Evolutionary conservation across 2,888 invertebrate species (phyloP).

Genomic region (Melinaea marsaeus): DNA sequence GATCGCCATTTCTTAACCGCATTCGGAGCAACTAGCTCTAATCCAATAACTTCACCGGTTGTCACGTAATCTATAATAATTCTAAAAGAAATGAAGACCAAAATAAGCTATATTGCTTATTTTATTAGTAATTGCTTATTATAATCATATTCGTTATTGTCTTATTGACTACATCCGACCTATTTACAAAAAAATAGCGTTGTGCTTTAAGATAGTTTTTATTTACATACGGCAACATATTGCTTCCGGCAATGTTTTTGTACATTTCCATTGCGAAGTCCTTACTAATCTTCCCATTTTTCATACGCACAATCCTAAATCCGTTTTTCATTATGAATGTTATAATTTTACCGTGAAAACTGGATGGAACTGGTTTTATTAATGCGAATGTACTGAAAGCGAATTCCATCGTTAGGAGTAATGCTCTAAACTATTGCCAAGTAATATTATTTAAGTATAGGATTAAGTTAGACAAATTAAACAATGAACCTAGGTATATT

Average conservation of each 20-base stretch:
- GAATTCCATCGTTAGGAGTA: neutral
- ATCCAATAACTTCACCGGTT: conserved; percentile 83
- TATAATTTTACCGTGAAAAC: conserved; percentile 86
- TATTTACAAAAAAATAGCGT: too few species aligned
- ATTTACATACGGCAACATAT: conserved; percentile 78
- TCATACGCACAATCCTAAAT: conserved; percentile 82
- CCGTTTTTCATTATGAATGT: conserved; percentile 81
- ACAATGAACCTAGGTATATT: too few species aligned
- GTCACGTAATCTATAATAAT: conserved; percentile 82
- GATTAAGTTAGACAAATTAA: neutral
- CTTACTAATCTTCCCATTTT: conserved; percentile 83
- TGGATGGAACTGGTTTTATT: conserved; percentile 85
- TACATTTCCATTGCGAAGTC: conserved; percentile 83
- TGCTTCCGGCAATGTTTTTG: conserved; percentile 73
- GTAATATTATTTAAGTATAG: neutral
- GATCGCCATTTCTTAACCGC: conserved; percentile 81
- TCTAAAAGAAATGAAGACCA: conserved; percentile 45
- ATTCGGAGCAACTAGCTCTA: conserved; percentile 85
- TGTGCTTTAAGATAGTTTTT: too few species aligned
- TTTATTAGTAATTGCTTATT: too few species aligned
- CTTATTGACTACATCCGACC: too few species aligned
- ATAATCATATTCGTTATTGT: neutral
- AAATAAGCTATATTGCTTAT: neutral
- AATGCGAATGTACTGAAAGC: conserved; percentile 84
- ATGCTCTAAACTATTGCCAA: too few species aligned